Conservation (phyloP, 1,140 invertebrate genomes). For the Branchinecta lynchi region DNA sequence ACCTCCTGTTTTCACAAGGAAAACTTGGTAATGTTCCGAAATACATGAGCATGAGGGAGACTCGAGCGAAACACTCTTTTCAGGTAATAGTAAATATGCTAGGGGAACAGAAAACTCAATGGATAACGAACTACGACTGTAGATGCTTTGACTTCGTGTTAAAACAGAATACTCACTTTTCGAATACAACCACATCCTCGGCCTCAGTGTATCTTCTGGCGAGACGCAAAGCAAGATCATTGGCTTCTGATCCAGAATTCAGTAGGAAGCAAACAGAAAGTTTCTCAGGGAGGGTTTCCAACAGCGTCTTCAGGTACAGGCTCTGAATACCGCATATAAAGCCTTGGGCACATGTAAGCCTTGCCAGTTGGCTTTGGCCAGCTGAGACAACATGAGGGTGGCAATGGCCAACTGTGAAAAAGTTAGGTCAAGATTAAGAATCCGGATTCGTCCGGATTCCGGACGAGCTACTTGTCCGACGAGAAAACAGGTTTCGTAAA, state of each 20-base stretch:
- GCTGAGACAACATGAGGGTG: constrained; percentile 40
- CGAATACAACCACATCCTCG: constrained; percentile 41
- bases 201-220: constrained; percentile 38
- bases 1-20: too few relatives aligned
- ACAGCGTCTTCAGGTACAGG: constrained; percentile 38
- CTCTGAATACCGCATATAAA: constrained; percentile 35
- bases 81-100: too few relatives aligned
- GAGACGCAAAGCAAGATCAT: constrained; percentile 45
- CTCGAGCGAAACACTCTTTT: too few relatives aligned
- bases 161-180: constrained; percentile 26
- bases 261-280: constrained; percentile 42
- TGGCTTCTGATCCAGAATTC: constrained; percentile 49
- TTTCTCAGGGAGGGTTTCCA: constrained; percentile 36
- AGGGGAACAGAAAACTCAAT: too few relatives aligned
- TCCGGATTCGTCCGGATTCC: neutral
- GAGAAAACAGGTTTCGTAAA: too few relatives aligned
- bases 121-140: too few relatives aligned
- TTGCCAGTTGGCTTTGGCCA: constrained; percentile 36
- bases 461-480: too few relatives aligned
- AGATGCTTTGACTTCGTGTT: too few relatives aligned
- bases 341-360: constrained; percentile 20
- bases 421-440: neutral
- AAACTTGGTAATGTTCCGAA: too few relatives aligned
- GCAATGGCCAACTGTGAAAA: constrained; percentile 40
- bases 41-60: too few relatives aligned